Base-by-base conservation (phyloP, 2,797 vertebrate species). In the Tarsius wallacei region DNA sequence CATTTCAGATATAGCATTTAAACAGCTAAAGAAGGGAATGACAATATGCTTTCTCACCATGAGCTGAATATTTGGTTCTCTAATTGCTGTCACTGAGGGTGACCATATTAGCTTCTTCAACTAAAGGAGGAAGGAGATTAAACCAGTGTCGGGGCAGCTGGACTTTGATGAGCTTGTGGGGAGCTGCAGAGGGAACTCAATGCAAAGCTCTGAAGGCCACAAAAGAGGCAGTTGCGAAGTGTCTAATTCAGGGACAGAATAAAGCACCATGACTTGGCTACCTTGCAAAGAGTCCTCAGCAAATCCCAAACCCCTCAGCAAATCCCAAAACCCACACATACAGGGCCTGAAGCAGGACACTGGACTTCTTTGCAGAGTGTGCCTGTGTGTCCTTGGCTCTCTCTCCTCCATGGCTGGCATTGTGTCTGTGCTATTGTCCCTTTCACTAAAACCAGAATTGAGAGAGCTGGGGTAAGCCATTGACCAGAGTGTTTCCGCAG, bases 401-500 rank as follows among this genome's bases (percentile, higher is more conserved):
- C 49, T 73, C 53, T 78, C 59, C 55, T 94, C 85, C 87, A 86
- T 2, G 84, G 91, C 90, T 87, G 47, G 33, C 49, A 93, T n/a
- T 74, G 87, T 31, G 36, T 97, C 96, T 81, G 33, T 76, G n/a
- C 93, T 87, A 97, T 98, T 98, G 96, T 98, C 94, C 87, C 59
- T 28, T 59, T 83, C 2, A 1, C 70, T 91, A 36, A 97, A 97
- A 63, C 49, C 96, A 95, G 91, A 97, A 74, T 76, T 91, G 87
- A 96, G 77, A 42, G 85, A 97, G 24, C 80, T 4, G 86, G 92
- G 96, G 91, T 28, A 57, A 98, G 36, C 94, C 83, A 64, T 14
- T 94, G 87, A 96, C 95, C 84, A 28, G 94, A 47, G 57, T 97
- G 96, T 97, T 98, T 98, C 97, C 96, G 97, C 76, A 94, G 95